Evolutionary conservation across 2,888 invertebrate species (phyloP), one percentile per base, ranked within the genome.

Genomic region (Cephalotes varians): DNA sequence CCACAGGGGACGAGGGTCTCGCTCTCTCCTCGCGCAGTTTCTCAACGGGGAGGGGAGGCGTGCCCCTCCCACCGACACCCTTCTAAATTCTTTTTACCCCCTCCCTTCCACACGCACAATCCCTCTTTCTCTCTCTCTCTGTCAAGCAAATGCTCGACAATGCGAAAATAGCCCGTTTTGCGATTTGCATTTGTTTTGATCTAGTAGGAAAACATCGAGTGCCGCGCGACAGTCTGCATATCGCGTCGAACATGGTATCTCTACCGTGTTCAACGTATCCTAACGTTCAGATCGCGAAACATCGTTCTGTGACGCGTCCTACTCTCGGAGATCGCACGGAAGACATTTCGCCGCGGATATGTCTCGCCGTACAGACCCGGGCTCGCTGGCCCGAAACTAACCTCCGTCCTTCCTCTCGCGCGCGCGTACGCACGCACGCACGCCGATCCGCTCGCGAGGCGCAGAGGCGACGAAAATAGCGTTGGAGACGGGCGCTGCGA

Each of bases 381-480:
- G 56, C 81, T 82, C 79, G 81, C 83, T 69, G 76, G 84, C 85
- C 28, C 81, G 86, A 87, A 90, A 91, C 91, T 91, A 91, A 90
- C 91, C 91, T 92, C 87, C 73, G 83, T 89, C 76, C 58, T 83
- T 69, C 56, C 34, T 74, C 58, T 21, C 21, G 79, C 84, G 85
- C 83, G 60, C 65, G 2, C 73, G 67, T 34, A 58, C 56, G 81
- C 83, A 87, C 82, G 40, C 56, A 40, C n/a, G 37, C 18, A 28
- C 71, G 47, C 7, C 81, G 85, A 67, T 72, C 76, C 82, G 82
- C 28, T 54, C 40, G 51, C 64, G 82, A 82, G 87, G 82, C 86
- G 86, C 81, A 77, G 88, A 83, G 82, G 86, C 85, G 90, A 91
- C 89, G 85, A 92, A 92, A 93, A 92, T 93, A 92, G 91, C 89